Evolutionary conservation across 2,797 vertebrate genomes (phyloP).

Genomic region (Hydrophis major): DNA sequence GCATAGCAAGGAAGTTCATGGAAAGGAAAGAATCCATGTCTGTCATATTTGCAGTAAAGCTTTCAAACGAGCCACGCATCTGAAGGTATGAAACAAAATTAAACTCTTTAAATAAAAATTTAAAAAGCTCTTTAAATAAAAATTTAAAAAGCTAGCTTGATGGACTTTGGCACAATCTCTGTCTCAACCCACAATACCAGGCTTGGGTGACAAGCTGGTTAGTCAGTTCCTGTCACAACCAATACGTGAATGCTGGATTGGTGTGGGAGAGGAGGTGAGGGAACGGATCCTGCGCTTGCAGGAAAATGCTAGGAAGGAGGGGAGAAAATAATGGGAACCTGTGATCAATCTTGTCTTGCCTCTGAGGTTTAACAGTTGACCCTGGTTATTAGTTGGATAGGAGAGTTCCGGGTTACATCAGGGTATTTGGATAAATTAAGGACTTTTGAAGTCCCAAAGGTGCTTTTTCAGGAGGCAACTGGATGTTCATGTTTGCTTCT

Average conservation of each 20-base stretch:
- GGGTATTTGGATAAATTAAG: neutral
- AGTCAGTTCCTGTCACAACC: neutral
- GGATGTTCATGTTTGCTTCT: too few species aligned
- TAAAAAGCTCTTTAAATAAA: neutral
- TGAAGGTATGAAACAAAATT: constrained; percentile 81
- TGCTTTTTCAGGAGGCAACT: neutral
- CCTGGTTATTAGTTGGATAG: neutral
- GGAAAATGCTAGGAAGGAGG: neutral
- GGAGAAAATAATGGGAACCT: neutral
- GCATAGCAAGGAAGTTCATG: constrained; percentile 87
- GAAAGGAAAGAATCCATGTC: constrained; percentile 91
- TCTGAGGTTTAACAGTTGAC: neutral
- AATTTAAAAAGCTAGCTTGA: neutral
- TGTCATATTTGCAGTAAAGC: constrained; percentile 91
- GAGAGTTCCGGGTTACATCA: neutral
- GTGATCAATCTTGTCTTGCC: neutral
- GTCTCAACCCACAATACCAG: neutral
- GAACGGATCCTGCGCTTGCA: neutral
- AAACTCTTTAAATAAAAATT: constrained; percentile 5
- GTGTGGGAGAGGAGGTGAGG: neutral
- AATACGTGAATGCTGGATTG: neutral
- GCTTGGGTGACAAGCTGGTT: neutral
- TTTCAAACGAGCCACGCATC: constrained; percentile 94
- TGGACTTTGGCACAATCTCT: neutral
- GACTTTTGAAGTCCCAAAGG: neutral